phyloP scores from a whole-genome alignment of 2,888 invertebrate species.

The Pteria penguin region DNA sequence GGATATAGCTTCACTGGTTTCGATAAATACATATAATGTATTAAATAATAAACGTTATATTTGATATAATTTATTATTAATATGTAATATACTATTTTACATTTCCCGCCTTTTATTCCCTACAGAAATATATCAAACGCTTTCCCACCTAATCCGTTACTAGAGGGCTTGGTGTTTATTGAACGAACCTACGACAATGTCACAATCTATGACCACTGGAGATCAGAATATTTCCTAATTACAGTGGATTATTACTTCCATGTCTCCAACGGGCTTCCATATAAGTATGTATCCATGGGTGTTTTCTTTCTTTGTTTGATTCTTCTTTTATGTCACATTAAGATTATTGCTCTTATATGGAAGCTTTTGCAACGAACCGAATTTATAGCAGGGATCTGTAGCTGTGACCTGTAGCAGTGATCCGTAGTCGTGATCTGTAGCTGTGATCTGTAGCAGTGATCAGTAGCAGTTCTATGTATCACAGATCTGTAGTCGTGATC shows the following conservation, averaged over 20 bases:
- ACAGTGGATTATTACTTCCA: slow-evolving; percentile 59
- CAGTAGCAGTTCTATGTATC: too few relatives aligned
- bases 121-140: slow-evolving; percentile 53
- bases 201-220: slow-evolving; percentile 59
- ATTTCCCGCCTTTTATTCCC: neutral
- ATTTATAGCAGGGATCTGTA: neutral
- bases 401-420: too few relatives aligned
- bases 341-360: neutral
- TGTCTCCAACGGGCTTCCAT: slow-evolving; percentile 53
- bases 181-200: slow-evolving; percentile 51
- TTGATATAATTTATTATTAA: neutral
- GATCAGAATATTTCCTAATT: slow-evolving; percentile 60
- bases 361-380: neutral
- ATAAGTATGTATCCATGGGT: slow-evolving; percentile 54
- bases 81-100: too few relatives aligned
- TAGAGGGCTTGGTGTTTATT: slow-evolving; percentile 53
- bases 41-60: too few relatives aligned
- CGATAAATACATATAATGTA: neutral
- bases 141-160: slow-evolving; percentile 57
- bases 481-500: too few relatives aligned
- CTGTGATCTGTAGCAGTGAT: too few relatives aligned
- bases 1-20: neutral
- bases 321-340: too few relatives aligned
- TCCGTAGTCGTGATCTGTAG: too few relatives aligned
- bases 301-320: too few relatives aligned